Conservation (phyloP, 2,888 invertebrate species). For the Theodoxus fluviatilis region DNA sequence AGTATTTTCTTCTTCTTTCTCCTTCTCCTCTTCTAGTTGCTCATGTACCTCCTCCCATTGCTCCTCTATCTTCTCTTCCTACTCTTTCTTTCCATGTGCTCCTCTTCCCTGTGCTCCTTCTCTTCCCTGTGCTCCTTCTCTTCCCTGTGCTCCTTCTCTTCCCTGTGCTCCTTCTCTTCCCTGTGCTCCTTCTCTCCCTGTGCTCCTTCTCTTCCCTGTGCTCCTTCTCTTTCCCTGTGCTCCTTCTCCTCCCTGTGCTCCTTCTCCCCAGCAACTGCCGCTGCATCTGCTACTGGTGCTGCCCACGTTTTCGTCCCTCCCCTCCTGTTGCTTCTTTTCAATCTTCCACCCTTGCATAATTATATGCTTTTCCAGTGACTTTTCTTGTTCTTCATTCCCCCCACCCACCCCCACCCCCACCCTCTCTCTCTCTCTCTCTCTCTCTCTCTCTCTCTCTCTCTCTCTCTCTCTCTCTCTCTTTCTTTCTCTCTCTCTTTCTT, state of each 20-base stretch:
- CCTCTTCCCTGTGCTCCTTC: constrained; percentile 1
- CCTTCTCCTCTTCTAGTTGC: not conserved
- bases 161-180: not conserved
- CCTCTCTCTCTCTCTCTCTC: not conserved
- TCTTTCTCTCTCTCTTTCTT: not conserved
- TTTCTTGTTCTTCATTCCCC: not conserved
- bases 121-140: constrained; percentile 16
- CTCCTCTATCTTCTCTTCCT: constrained; percentile 13
- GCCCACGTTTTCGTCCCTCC: too few relatives aligned
- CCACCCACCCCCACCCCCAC: not conserved
- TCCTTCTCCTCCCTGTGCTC: too few relatives aligned
- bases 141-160: not conserved
- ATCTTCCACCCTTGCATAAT: too few relatives aligned
- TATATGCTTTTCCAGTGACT: not conserved
- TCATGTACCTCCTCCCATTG: not conserved
- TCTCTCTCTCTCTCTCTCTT: constrained; percentile 8
- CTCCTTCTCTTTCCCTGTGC: constrained; percentile 4
- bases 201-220: not conserved
- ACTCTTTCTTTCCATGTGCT: constrained; percentile 2
- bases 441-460: not conserved
- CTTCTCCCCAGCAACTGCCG: too few relatives aligned
- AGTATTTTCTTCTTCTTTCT: not conserved
- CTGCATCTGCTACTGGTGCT: too few relatives aligned
- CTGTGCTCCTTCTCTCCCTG: not conserved
- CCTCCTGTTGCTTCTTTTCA: not conserved